Evolutionary conservation across 2,113 vertebrate species (phyloP), one percentile per base, ranked within the genome.

Genomic region (Rutilus rutilus): DNA sequence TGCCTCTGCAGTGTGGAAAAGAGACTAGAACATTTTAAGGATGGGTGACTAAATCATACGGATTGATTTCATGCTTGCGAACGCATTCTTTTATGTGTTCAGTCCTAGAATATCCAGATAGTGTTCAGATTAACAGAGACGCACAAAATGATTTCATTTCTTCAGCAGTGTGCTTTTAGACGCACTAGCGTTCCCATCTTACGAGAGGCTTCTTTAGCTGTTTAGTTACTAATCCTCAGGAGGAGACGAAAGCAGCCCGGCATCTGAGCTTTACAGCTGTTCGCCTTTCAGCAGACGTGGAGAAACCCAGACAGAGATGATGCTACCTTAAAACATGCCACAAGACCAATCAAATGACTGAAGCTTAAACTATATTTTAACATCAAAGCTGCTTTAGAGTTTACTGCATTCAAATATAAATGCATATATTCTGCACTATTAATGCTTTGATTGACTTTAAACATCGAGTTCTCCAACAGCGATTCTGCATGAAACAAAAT

Each of bases 191-290:
- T 84, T 67, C 27, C 77, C 79, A 65, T 85, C 57, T 85, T 64
- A 77, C 5, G 36, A 19, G 71, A 77, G 79, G 45, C 65, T 77
- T 69, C 88, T 86, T 89, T 81, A 81, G 84, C 83, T 83, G 57
- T 81, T 62, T 73, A 79, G 74, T 67, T 47, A 23, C 74, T 89
- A 85, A 87, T 89, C 86, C 83, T 71, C 83, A 67, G 45, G 83
- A 86, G 86, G 50, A 84, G 73, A 76, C 71, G 71, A 47, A 23
- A 74, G 67, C 75, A 45, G 85, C 71, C 59, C 57, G 30, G 52
- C 15, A 30, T 80, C 78, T 60, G 82, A 85, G 88, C 78, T 54
- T 74, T 85, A 82, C 83, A 80, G 82, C 83, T 85, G 83, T 69
- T 85, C 83, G 23, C 77, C 86, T 73, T 79, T 78, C 39, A 84